Evolutionary conservation across 2,113 vertebrate genomes (phyloP).

Genomic region (Peromyscus californicus): DNA sequence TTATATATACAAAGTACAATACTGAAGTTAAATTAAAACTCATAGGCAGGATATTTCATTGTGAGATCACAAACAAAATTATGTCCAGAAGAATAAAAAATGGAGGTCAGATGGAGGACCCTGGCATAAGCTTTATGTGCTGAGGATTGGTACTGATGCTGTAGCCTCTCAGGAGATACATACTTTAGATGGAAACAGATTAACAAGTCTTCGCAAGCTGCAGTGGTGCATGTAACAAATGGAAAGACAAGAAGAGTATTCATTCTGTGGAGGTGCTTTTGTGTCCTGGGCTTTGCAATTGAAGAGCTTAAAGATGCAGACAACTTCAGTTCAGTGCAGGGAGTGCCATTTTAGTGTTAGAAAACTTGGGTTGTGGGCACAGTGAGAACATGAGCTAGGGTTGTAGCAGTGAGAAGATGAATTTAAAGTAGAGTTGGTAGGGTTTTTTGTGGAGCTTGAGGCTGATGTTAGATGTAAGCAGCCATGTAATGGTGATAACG

Average conservation of each 20-base stretch:
- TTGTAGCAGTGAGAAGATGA: constrained; percentile 1
- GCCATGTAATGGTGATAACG: background rate
- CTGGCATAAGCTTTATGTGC: background rate
- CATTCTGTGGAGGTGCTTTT: background rate
- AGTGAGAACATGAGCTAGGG: background rate
- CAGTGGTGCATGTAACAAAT: background rate
- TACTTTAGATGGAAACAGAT: background rate
- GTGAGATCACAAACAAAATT: background rate
- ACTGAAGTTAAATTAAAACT: background rate
- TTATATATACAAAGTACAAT: background rate
- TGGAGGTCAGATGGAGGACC: background rate
- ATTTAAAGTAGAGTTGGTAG: background rate
- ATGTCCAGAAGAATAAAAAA: background rate
- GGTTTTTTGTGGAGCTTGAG: background rate
- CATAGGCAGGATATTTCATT: background rate
- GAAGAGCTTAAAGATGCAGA: background rate
- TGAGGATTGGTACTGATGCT: background rate
- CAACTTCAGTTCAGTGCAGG: background rate
- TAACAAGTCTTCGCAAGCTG: background rate
- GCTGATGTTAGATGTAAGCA: constrained; percentile 14
- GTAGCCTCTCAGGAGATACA: background rate
- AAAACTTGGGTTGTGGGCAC: background rate
- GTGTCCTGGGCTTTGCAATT: background rate
- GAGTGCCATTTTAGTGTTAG: background rate
- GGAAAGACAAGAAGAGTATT: background rate